Conservation (phyloP, 2,888 invertebrate genomes). For the Zygothrica quintamaculata region DNA sequence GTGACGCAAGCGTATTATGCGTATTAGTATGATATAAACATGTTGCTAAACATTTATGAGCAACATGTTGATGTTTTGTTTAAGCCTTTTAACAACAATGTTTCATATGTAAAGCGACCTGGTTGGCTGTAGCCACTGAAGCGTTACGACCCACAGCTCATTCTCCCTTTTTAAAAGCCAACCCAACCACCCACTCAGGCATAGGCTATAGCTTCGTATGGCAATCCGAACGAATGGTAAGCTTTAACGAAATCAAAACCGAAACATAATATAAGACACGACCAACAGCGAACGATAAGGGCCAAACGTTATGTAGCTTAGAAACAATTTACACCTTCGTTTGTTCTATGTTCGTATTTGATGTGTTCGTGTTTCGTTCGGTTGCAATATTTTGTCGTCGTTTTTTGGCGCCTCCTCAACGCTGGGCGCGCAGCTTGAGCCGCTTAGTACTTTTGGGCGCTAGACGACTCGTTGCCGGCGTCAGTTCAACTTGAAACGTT, state of each 20-base stretch:
- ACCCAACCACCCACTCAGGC: neutral
- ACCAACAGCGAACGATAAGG: too few species aligned
- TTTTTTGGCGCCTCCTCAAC: constrained; percentile 37
- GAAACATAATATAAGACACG: too few species aligned
- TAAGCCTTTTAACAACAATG: constrained; percentile 38
- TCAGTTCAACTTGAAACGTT: constrained; percentile 84
- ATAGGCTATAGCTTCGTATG: neutral
- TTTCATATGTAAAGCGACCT: constrained; percentile 40
- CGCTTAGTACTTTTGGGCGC: constrained; percentile 25
- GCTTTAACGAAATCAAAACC: neutral
- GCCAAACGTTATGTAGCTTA: too few species aligned
- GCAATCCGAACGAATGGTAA: neutral
- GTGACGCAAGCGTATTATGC: constrained; percentile 62
- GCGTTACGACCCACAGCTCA: constrained; percentile 16
- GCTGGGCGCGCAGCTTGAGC: constrained; percentile 41
- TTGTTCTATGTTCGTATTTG: neutral
- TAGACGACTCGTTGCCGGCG: constrained; percentile 60
- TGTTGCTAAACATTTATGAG: constrained; percentile 13
- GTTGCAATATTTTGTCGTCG: constrained; percentile 9
- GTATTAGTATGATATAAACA: constrained; percentile 18
- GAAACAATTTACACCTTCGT: neutral
- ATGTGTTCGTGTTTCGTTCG: neutral
- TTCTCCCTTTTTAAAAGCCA: neutral
- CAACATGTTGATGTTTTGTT: constrained; percentile 46
- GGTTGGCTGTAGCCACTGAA: constrained; percentile 60